Evolutionary conservation across 1,140 invertebrate genomes (phyloP).

Genomic region (Bombus huntii): DNA sequence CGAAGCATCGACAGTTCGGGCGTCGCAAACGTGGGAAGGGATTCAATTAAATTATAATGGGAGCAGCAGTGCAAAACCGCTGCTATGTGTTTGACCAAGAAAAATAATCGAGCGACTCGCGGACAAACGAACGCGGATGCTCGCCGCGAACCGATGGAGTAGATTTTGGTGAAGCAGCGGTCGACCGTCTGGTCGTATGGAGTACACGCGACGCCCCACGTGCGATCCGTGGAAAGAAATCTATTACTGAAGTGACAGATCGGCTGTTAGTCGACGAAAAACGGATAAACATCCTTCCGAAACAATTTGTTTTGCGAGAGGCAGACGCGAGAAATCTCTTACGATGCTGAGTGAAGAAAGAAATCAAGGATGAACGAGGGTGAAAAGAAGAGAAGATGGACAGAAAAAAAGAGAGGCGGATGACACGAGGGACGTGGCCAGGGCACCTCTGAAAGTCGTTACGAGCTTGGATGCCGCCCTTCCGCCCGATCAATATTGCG

Average conservation of each 20-base stretch:
- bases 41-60: slow-evolving; percentile 18
- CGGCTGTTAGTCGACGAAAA: neutral
- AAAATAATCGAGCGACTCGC: neutral
- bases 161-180: neutral
- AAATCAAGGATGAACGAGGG: neutral
- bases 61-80: neutral
- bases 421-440: slow-evolving; percentile 47
- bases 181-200: neutral
- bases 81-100: slow-evolving; percentile 5
- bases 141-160: neutral
- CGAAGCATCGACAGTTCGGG: neutral
- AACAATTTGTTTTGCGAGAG: slow-evolving; percentile 30
- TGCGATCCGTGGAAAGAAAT: slow-evolving; percentile 28
- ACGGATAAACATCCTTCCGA: neutral
- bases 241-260: neutral
- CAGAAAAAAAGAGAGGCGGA: neutral
- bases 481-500: slow-evolving; percentile 82
- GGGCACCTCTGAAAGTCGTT: slow-evolving; percentile 61
- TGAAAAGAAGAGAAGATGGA: neutral
- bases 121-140: neutral
- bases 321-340: slow-evolving; percentile 15
- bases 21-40: neutral
- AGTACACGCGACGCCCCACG: slow-evolving; percentile 50
- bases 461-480: slow-evolving; percentile 80
- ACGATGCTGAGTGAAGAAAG: neutral